phyloP scores from a whole-genome alignment of 35 echinoderm and acorn worm species.

The Chiridota heheva region DNA sequence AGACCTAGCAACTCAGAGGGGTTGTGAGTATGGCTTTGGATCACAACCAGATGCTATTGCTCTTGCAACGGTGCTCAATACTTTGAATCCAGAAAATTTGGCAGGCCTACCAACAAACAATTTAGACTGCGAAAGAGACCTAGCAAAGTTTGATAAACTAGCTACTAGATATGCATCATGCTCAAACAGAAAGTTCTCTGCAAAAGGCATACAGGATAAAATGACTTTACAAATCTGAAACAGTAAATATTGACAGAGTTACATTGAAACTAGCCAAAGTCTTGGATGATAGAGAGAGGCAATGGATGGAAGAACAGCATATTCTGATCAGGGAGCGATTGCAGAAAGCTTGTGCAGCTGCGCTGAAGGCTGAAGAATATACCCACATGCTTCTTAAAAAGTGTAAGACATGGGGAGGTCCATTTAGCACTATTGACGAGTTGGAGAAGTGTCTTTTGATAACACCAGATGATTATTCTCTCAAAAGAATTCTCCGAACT shows the following conservation, averaged over 20 bases:
- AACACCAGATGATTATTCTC: neutral
- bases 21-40: constrained; percentile 25
- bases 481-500: neutral
- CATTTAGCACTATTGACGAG: constrained; percentile 1
- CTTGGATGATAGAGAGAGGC: neutral
- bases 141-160: neutral
- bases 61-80: neutral
- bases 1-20: constrained; percentile 6
- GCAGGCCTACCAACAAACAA: constrained; percentile 3
- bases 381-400: neutral
- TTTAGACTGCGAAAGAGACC: constrained; percentile 22
- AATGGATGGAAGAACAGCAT: constrained; percentile 20
- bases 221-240: neutral
- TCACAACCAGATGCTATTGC: no score
- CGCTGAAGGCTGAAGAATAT: constrained; percentile 12
- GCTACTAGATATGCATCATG: neutral
- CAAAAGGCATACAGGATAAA: neutral
- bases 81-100: no score
- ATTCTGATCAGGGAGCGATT: neutral
- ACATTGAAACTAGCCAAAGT: neutral
- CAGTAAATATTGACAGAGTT: constrained; percentile 5
- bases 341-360: constrained; percentile 4
- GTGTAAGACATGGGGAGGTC: constrained; percentile 10
- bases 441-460: neutral
- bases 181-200: constrained; percentile 23